phyloP scores from a whole-genome alignment of 1,140 invertebrate species.

The Megalopta genalis region DNA sequence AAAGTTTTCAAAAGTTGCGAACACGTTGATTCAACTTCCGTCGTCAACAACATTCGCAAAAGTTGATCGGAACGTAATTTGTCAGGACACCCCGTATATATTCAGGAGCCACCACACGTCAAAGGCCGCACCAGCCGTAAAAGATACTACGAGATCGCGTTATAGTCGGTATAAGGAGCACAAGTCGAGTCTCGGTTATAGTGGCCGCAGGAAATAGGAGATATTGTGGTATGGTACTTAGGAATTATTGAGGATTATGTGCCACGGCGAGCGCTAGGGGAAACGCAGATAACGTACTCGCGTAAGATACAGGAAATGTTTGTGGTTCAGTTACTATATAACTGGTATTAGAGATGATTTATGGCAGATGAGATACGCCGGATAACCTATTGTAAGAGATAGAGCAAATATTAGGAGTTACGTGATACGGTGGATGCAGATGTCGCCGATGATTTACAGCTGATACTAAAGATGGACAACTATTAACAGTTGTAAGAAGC shows the following conservation, averaged over 20 bases:
- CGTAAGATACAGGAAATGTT: neutral
- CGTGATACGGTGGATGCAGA: slow-evolving; percentile 7
- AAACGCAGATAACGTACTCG: neutral
- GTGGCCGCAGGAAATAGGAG: neutral
- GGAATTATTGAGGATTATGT: slow-evolving; percentile 3
- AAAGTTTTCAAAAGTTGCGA: too few relatives aligned
- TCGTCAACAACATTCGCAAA: too few relatives aligned
- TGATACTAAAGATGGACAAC: slow-evolving; percentile 5
- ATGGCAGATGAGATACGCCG: slow-evolving; percentile 4
- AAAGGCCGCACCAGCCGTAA: neutral
- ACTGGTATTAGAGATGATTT: slow-evolving; percentile 15
- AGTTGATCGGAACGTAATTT: neutral
- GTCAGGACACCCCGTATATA: neutral
- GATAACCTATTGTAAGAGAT: slow-evolving; percentile 2
- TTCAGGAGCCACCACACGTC: neutral
- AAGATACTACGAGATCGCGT: neutral
- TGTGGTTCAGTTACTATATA: neutral
- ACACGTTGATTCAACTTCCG: too few relatives aligned
- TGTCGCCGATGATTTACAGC: slow-evolving; percentile 27
- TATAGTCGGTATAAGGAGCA: slow-evolving; percentile 1
- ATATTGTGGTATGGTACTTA: slow-evolving; percentile 2
- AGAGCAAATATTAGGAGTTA: slow-evolving; percentile 12
- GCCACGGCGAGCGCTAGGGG: neutral
- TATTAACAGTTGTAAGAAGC: slow-evolving; percentile 15
- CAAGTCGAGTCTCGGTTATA: neutral